Evolutionary conservation across 1,140 invertebrate genomes (phyloP), one percentile per base, ranked within the genome.

Genomic region (Drosophila biarmipes): DNA sequence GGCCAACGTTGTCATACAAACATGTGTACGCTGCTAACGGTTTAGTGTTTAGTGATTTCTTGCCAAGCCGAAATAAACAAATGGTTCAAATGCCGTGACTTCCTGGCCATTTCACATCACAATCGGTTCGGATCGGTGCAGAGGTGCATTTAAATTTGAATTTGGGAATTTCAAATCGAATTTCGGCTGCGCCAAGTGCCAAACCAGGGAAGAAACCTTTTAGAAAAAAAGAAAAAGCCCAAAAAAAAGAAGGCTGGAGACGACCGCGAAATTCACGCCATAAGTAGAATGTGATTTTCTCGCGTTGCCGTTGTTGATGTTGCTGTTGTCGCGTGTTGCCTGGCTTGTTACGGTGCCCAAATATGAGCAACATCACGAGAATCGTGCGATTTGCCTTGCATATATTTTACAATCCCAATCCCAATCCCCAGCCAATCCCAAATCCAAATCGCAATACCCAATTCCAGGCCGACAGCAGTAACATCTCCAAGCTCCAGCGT

Each of bases 351-450:
- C 75, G 78, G 75, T 87, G 84, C 75, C 84, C 84, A 87, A 87
- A 87, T 87, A 87, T 87, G 84, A 89, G 84, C 76, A 89, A 80
- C 84, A 87, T 87, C 84, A 89, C 84, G 84, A 89, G 84, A 89
- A 89, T 89, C 84, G 84, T 89, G 84, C 84, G 84, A 87, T 86
- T 86, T 87, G 78, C 82, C 71, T 82, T 86, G 82, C 82, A 87
- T 87, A 87, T 87, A 87, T 87, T 87, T 86, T 87, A 82, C 82
- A 87, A 87, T 87, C 59, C 68, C 59, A 80, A 61, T 45, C 31
- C 48, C 64, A 61, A 31, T 51, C 35, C 24, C 31, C 15, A 27
- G 5, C 24, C 55, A 76, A 55, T 31, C 56, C 67, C 73, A 78
- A 78, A 53, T 29, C 59, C 46, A 52, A 80, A 78, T 77, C 77